Evolutionary conservation across 2,113 vertebrate species (phyloP).

Genomic region (Callionymus lyra): DNA sequence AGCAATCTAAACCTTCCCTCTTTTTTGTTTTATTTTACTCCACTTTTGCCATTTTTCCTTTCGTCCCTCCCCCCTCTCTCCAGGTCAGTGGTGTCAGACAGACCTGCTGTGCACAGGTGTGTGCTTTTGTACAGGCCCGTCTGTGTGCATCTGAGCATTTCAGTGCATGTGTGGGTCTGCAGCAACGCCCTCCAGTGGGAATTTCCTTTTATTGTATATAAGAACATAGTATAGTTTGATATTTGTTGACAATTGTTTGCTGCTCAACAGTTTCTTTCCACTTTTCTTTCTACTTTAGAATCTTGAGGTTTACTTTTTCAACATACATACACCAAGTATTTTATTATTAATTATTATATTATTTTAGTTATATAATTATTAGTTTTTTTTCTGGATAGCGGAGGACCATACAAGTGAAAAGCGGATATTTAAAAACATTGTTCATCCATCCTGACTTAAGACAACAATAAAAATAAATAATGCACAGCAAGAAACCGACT

Average conservation of each 20-base stretch:
- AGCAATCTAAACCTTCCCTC: constrained; percentile 53
- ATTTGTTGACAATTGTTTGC: constrained; percentile 7
- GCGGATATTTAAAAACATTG: no score
- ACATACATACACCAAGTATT: no score
- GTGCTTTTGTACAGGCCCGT: constrained; percentile 49
- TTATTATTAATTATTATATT: no score
- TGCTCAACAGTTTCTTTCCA: constrained; percentile 20
- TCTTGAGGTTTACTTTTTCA: no score
- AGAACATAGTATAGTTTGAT: constrained; percentile 7
- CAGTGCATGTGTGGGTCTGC: constrained; percentile 31
- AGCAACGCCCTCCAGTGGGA: constrained; percentile 18
- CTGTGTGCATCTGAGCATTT: constrained; percentile 35
- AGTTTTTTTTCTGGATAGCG: no score
- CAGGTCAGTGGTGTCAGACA: constrained; percentile 63
- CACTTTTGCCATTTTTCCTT: constrained; percentile 37
- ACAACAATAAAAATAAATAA: no score
- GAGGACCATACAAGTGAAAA: no score
- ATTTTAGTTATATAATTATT: no score
- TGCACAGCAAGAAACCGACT: no score
- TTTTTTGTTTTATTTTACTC: constrained; percentile 46
- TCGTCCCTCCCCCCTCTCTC: constrained; percentile 41
- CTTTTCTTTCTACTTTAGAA: no score
- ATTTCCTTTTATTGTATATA: constrained; percentile 13
- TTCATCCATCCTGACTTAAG: no score
- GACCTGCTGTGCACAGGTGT: constrained; percentile 69